Evolutionary conservation across 2,888 invertebrate species (phyloP).

Genomic region (Melinaea marsaeus): DNA sequence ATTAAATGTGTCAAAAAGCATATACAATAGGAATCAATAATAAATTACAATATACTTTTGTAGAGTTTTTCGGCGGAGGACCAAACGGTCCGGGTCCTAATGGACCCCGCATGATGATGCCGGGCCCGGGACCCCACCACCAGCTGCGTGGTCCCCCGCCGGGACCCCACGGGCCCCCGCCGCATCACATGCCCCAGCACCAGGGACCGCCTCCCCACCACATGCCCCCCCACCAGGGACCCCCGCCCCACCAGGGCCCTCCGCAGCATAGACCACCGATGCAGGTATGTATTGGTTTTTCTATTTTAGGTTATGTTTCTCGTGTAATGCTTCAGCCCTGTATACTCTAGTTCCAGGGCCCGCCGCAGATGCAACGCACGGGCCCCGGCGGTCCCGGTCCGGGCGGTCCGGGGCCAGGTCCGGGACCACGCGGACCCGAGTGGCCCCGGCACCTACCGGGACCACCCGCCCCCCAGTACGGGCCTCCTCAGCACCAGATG

Average conservation of each 20-base stretch:
- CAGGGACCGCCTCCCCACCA: conserved; percentile 71
- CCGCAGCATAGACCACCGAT: conserved; percentile 80
- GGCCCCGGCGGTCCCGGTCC: conserved; percentile 30
- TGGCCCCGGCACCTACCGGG: conserved; percentile 62
- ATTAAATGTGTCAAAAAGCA: too few species aligned
- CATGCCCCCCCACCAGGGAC: conserved; percentile 74
- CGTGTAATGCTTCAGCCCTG: neutral
- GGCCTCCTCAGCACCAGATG: conserved; percentile 70
- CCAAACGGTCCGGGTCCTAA: conserved; percentile 72
- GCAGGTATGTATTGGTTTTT: conserved; percentile 53
- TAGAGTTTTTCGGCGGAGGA: conserved; percentile 71
- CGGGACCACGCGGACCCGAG: conserved; percentile 58
- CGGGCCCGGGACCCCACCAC: conserved; percentile 59
- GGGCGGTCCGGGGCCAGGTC: conserved; percentile 45
- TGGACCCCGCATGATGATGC: conserved; percentile 67
- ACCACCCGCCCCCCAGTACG: conserved; percentile 64
- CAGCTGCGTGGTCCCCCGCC: conserved; percentile 69
- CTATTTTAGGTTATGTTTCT: too few species aligned
- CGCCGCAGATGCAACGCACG: conserved; percentile 33
- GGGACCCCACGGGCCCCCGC: conserved; percentile 56
- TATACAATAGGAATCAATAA: too few species aligned
- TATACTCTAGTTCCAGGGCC: conserved; percentile 57
- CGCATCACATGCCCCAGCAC: conserved; percentile 68
- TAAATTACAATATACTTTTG: neutral
- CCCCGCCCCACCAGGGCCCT: conserved; percentile 76